A percentile compares a stretch with the other conserved stretches of the same genome.
Evolutionary conservation across 2,797 vertebrate genomes (phyloP).

Genomic region (Microctenopoma lineatum): DNA sequence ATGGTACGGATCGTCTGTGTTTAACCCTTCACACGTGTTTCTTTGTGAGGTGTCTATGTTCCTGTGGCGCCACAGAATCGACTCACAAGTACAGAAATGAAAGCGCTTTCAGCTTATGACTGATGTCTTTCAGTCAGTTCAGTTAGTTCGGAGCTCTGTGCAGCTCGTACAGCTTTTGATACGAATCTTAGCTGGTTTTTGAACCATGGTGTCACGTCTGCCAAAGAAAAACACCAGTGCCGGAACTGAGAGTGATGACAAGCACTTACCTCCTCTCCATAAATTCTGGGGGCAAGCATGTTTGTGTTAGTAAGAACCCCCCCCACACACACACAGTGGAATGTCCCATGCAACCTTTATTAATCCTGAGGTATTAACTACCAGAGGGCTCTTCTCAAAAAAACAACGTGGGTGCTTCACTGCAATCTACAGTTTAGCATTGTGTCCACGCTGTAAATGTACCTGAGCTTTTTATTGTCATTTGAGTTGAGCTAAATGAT

Average conservation of each 20-base stretch:
- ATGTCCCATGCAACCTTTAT: slow-evolving; percentile 20
- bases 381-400: not conserved
- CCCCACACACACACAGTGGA: slow-evolving; percentile 15
- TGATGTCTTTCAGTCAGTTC: too few relatives aligned
- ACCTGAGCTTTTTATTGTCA: not conserved
- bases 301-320: not conserved
- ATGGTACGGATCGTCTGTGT: not conserved
- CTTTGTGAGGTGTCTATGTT: too few relatives aligned
- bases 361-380: not conserved
- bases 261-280: not conserved
- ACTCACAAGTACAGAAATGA: too few relatives aligned
- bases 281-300: not conserved
- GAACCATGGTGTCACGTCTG: slow-evolving; percentile 7
- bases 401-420: not conserved
- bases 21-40: not conserved
- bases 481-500: not conserved
- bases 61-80: too few relatives aligned
- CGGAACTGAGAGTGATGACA: slow-evolving; percentile 33
- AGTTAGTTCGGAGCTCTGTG: not conserved
- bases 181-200: slow-evolving; percentile 5
- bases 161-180: slow-evolving; percentile 14
- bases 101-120: too few relatives aligned
- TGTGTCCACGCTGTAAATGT: not conserved
- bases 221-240: not conserved
- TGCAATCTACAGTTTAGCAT: not conserved